Evolutionary conservation across 2,797 vertebrate species (phyloP), one percentile per base, ranked within the genome.

Genomic region (Danio aesculapii): DNA sequence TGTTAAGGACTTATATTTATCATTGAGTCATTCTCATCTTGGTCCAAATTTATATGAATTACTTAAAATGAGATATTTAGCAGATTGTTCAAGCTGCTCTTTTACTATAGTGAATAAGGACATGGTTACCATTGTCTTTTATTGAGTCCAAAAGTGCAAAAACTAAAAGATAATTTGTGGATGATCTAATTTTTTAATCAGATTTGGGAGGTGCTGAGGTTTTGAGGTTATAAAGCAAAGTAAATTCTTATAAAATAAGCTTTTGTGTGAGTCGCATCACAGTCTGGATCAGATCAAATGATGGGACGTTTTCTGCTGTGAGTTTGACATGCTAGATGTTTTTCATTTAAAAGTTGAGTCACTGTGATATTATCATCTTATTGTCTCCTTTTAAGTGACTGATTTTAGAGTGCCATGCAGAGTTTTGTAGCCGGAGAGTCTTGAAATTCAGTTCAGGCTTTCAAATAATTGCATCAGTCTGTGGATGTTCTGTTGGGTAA

Each of bases 391-490:
- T n/a, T 58, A 17, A 61, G 19, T 49, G 53, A 49, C 71, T 74
- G 30, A 69, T 61, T 52, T 44, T 61, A 62, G 21, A 2, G 6
- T 8, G 16, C 16, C 30, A 41, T 61, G 7, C 12, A 6, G 14
- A 44, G 57, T 21, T 62, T 11, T 50, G 46, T 12, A 70, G 46
- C 47, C 21, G 9, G 17, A 44, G 19, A 61, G 30, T 72, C 9
- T 52, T 70, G 47, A 63, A 79, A 63, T 79, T 79, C 12, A 72
- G 6, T 39, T 58, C 43, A 72, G 41, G 9, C 44, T 70, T 63
- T 55, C 57, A 59, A 44, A 58, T 63, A 43, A 57, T 57, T 83
- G 68, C 62, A 68, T 66, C 75, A 74, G 69, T 43, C 30, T 63
- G 43, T 66, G 58, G 46, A 50, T 44, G 67, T 21, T 6, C 47